phyloP scores from a whole-genome alignment of 2,888 invertebrate genomes.

The Melanostoma mellinum region DNA sequence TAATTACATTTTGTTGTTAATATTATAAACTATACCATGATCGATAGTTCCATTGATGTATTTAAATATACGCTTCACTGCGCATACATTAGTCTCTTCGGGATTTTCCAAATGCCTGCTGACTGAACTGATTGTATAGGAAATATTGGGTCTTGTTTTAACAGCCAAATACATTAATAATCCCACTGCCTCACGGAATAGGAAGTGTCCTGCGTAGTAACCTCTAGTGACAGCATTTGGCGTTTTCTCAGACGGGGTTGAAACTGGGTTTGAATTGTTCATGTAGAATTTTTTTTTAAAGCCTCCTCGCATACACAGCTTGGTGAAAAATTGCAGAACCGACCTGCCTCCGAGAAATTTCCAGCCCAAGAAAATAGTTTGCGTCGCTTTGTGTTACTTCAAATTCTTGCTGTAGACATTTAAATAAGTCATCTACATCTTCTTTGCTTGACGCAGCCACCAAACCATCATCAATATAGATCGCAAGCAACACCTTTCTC shows the following conservation, averaged over 20 bases:
- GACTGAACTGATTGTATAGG: constrained; percentile 1
- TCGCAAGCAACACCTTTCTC: constrained; percentile 4
- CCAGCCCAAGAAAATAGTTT: constrained; percentile 24
- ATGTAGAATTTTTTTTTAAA: constrained; percentile 15
- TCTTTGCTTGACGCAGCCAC: constrained; percentile 21
- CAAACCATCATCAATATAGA: constrained; percentile 39
- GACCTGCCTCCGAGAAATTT: constrained; percentile 12
- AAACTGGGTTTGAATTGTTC: constrained; percentile 13
- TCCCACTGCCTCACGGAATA: constrained; percentile 14
- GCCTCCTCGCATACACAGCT: constrained; percentile 5
- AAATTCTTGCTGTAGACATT: constrained; percentile 24
- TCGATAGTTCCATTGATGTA: constrained; percentile 34
- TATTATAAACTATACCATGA: constrained; percentile 28
- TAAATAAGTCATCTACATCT: constrained; percentile 3
- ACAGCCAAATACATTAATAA: constrained; percentile 17
- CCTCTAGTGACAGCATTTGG: constrained; percentile 9
- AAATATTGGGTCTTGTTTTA: constrained; percentile 14
- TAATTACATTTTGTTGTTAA: constrained; percentile 4
- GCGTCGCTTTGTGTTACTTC: constrained; percentile 16
- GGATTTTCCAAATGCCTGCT: constrained; percentile 25
- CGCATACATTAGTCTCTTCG: constrained; percentile 2
- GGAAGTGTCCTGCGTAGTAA: not conserved
- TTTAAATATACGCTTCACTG: constrained; percentile 45
- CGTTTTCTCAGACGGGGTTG: constrained; percentile 6
- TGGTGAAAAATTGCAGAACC: constrained; percentile 13